A percentile compares a stretch with the other conserved stretches of the same genome.
These are phyloP conservation scores for Pissodes strobi DNA, from an alignment of 1,140 invertebrate genomes.

Conservation along the genomic window DNA sequence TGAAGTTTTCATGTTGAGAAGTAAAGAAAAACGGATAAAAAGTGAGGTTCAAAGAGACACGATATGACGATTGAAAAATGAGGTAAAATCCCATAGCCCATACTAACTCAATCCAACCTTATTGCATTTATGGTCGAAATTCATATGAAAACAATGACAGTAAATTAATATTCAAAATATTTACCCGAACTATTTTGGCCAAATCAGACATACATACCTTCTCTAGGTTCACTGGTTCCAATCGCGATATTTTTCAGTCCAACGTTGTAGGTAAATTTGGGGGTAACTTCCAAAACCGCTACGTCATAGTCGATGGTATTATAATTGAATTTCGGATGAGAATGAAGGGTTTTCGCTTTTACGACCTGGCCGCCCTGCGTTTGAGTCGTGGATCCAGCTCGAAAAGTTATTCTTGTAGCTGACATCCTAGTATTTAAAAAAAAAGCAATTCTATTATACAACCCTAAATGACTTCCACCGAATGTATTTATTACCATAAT, in stretches of 20 bases:
- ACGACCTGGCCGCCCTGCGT: slow-evolving; percentile 6
- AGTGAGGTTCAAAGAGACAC: too few species aligned
- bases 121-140: too few species aligned
- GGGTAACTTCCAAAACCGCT: slow-evolving; percentile 1
- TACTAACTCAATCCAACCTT: too few species aligned
- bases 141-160: neutral
- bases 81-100: too few species aligned
- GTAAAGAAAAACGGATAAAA: too few species aligned
- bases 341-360: neutral
- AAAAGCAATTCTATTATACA: too few species aligned
- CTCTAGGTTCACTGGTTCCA: slow-evolving; percentile 1
- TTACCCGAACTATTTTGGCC: neutral
- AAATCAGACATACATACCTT: neutral
- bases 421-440: slow-evolving; percentile 2
- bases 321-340: slow-evolving; percentile 9
- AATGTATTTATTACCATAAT: too few species aligned
- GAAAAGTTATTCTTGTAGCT: neutral
- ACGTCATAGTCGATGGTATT: slow-evolving; percentile 50
- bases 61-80: too few species aligned
- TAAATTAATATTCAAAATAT: neutral
- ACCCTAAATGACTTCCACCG: too few species aligned
- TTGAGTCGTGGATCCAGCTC: slow-evolving; percentile 8
- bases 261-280: slow-evolving; percentile 1
- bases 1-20: too few species aligned
- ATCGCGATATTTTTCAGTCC: slow-evolving; percentile 5